Percentiles rank a stretch among this genome's conserved stretches.
Evolutionary conservation across 2,797 vertebrate species (phyloP).

Genomic region (Sebastes wilsoni): DNA sequence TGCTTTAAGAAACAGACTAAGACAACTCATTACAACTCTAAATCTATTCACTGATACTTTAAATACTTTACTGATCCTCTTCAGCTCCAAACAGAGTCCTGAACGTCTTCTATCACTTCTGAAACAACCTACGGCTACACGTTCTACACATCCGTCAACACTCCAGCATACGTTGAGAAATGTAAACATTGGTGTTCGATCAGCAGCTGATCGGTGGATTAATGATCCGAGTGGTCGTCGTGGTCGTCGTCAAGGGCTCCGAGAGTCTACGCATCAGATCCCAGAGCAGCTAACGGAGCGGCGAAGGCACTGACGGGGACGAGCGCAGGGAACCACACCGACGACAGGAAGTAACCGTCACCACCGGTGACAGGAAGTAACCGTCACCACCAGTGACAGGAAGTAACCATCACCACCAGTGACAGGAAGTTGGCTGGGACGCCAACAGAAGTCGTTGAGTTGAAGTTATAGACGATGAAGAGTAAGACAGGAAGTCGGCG

Average conservation of each 20-base stretch:
- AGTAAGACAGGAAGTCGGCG: constrained; percentile 1
- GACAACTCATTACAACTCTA: neutral
- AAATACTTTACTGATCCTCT: neutral
- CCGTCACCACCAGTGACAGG: too few relatives aligned
- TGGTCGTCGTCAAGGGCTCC: constrained; percentile 4
- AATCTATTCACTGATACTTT: neutral
- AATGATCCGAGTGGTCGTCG: neutral
- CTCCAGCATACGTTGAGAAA: constrained; percentile 10
- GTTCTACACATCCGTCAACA: neutral
- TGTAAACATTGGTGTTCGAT: constrained; percentile 54
- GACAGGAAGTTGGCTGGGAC: neutral
- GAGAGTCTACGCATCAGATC: constrained; percentile 12
- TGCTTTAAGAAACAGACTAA: neutral
- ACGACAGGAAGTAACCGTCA: neutral
- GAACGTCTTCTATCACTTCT: too few relatives aligned
- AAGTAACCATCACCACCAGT: too few relatives aligned
- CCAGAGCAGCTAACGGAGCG: constrained; percentile 42
- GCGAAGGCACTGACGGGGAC: constrained; percentile 76
- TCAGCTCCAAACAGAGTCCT: too few relatives aligned
- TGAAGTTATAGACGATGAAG: neutral
- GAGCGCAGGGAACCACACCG: constrained; percentile 17
- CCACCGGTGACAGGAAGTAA: too few relatives aligned
- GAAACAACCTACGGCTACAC: neutral
- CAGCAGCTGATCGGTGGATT: neutral
- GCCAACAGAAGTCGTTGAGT: constrained; percentile 9